Conservation (phyloP, 2,888 invertebrate species). For the Macroteleia sp. region DNA sequence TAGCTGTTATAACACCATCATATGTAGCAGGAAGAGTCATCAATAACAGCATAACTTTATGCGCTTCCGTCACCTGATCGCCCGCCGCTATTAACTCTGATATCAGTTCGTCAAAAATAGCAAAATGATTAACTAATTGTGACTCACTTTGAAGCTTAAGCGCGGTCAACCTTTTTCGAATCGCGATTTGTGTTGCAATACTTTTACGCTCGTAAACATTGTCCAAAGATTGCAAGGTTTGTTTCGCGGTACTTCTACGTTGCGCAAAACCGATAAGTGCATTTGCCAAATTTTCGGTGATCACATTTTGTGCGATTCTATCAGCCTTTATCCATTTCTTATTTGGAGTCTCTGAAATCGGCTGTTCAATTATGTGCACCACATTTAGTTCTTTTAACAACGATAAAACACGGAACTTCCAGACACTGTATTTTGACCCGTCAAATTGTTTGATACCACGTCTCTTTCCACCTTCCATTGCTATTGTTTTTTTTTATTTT, state of each 20-base stretch:
- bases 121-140: conserved; percentile 70
- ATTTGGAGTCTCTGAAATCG: too few relatives aligned
- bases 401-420: too few relatives aligned
- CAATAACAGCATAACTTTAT: conserved; percentile 77
- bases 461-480: too few relatives aligned
- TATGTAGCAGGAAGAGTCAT: conserved; percentile 76
- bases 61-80: conserved; percentile 76
- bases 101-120: conserved; percentile 76
- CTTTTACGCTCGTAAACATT: conserved; percentile 67
- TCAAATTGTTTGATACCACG: too few relatives aligned
- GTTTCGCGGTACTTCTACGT: conserved; percentile 39
- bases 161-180: conserved; percentile 43
- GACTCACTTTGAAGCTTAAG: conserved; percentile 66
- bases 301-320: too few relatives aligned
- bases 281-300: too few relatives aligned
- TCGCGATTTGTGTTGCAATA: conserved; percentile 59
- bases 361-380: too few relatives aligned
- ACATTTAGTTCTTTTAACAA: too few relatives aligned
- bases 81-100: conserved; percentile 76
- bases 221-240: conserved; percentile 55
- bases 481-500: too few relatives aligned
- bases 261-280: too few relatives aligned
- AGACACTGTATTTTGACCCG: too few relatives aligned
- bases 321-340: too few relatives aligned
- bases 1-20: conserved; percentile 79